Conservation (phyloP, 2,113 vertebrate species). For the Furnarius figulus region DNA sequence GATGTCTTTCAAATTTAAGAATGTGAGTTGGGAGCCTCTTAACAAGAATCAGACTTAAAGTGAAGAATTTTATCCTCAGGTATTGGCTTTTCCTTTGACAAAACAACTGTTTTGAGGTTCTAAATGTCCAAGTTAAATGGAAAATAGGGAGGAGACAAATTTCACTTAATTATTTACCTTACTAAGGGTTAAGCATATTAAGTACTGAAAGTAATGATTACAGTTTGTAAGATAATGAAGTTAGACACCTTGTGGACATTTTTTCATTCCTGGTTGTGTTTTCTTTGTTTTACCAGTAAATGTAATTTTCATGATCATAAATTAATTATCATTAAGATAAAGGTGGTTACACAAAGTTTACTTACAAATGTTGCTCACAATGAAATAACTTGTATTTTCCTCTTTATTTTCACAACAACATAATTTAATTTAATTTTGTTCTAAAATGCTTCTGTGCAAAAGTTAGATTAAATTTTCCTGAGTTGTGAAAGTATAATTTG, state of each 20-base stretch:
- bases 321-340: neutral
- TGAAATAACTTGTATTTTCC: neutral
- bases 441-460: neutral
- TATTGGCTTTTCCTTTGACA: neutral
- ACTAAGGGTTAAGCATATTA: neutral
- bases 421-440: neutral
- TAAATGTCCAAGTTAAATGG: neutral
- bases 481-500: neutral
- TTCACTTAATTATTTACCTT: neutral
- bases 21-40: neutral
- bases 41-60: neutral
- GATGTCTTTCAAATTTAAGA: neutral
- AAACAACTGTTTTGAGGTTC: neutral
- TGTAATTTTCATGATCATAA: neutral
- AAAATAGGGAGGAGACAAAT: neutral
- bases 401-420: neutral
- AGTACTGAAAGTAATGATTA: neutral
- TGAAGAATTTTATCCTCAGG: neutral
- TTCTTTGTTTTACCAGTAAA: neutral
- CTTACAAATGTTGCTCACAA: neutral
- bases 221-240: neutral
- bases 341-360: neutral
- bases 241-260: neutral
- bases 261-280: neutral
- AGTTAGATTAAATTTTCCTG: neutral